These are phyloP conservation scores for Ptilorrhoa leucosticta DNA, from an alignment of 2,113 vertebrate species.

Conservation along the genomic window DNA sequence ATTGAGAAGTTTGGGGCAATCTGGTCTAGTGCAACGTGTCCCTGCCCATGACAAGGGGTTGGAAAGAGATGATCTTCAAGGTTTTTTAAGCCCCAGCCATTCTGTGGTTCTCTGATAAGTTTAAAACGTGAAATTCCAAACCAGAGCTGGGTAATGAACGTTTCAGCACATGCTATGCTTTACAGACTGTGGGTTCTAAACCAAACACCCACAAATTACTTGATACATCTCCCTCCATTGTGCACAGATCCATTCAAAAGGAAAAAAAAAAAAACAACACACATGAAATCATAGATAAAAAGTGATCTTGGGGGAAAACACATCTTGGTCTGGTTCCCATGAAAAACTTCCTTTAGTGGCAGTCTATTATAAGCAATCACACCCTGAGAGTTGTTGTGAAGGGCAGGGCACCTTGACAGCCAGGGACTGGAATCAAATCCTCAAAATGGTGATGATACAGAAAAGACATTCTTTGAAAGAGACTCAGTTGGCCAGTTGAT, in stretches of 20 bases:
- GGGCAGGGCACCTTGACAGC: background rate
- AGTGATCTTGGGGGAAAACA: background rate
- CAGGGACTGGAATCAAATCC: background rate
- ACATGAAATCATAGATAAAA: background rate
- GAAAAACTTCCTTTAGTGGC: background rate
- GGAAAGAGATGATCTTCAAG: background rate
- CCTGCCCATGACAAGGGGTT: background rate
- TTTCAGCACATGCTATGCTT: background rate
- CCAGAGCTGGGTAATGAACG: background rate
- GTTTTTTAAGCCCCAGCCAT: background rate
- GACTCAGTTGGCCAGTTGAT: background rate
- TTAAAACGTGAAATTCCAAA: background rate
- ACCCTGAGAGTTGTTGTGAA: background rate
- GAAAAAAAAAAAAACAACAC: background rate
- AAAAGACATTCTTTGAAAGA: background rate
- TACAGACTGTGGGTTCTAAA: background rate
- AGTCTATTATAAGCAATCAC: background rate
- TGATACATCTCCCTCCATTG: background rate
- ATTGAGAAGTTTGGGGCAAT: background rate
- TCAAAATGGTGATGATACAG: background rate
- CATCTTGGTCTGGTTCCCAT: background rate
- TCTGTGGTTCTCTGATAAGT: background rate
- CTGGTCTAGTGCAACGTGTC: background rate
- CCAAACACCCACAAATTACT: background rate
- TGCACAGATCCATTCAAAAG: background rate